Base-by-base conservation (phyloP, 2,797 vertebrate genomes). In the Phoxinus dragarum region DNA sequence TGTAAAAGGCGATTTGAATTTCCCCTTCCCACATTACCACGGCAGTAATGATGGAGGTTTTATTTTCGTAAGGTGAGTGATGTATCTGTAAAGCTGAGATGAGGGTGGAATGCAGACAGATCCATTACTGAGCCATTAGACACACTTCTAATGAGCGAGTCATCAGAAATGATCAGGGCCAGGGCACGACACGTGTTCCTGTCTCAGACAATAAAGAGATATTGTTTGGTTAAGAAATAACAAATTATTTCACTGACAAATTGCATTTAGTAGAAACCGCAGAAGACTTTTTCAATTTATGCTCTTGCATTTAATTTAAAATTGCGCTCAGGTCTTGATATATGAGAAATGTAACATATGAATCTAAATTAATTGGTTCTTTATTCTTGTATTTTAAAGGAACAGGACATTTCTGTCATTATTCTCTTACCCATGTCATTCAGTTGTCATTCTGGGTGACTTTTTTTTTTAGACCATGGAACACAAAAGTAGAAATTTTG, bases 121-220 rank as follows among this genome's bases (percentile, higher is more conserved):
- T 76, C 83, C 86, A 85, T 87, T 80, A 85, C 56, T 16, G 71
- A 72, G 47, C 47, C 69, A 82, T 83, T 83, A 89, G 80, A 74
- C 67, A 49, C 54, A 34, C 75, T 76, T 85, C 61, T 67, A 88
- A 86, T 83, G 80, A 83, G 68, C 44, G 34, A 80, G 44, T 59
- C 61, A 67, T 74, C 82, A 87, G 84, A 87, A 81, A 68, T 77
- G 47, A 86, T 77, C 82, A 81, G 78, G 34, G 73, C 31, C 61
- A 16, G 64, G 72, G 44, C 80, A 34, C 3, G 64, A 77, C 82
- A 69, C 64, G 82, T 78, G 72, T 64, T 84, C 66, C 78, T 81
- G 78, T 81, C 78, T 59, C 71, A 23, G 21, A 54, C 71, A 49
- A 84, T 80, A 80, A 84, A 71, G 78, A 87, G 34, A 84, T 66